phyloP scores from a whole-genome alignment of 2,888 invertebrate species.

The Drosophila mettleri region DNA sequence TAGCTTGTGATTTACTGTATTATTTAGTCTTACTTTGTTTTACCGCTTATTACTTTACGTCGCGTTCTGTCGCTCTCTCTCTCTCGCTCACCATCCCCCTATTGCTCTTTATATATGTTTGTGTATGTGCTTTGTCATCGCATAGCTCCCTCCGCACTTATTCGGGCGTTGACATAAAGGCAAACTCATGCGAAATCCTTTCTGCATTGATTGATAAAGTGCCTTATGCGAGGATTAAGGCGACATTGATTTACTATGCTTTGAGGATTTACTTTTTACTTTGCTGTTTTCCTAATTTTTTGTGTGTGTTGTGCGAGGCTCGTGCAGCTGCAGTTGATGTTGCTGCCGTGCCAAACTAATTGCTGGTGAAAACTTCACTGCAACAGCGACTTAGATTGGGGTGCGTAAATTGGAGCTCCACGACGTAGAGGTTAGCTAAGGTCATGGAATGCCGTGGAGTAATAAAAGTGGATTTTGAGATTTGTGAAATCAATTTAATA shows the following conservation, averaged over 20 bases:
- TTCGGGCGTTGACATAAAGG: constrained; percentile 68
- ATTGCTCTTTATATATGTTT: constrained; percentile 7
- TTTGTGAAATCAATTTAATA: not conserved
- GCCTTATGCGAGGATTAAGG: constrained; percentile 81
- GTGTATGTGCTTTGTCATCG: constrained; percentile 27
- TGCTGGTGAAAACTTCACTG: constrained; percentile 20
- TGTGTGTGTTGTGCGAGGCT: not conserved
- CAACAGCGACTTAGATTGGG: not conserved
- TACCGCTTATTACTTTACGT: constrained; percentile 77
- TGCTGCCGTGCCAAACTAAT: constrained; percentile 27
- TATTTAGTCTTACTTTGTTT: constrained; percentile 80
- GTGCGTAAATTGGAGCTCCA: not conserved
- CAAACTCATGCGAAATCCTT: constrained; percentile 74
- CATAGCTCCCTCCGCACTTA: constrained; percentile 4
- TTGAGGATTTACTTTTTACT: constrained; percentile 53
- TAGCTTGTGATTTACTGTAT: constrained; percentile 80
- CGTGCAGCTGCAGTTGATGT: constrained; percentile 25
- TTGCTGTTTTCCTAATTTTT: constrained; percentile 12
- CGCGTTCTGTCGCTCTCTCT: constrained; percentile 18
- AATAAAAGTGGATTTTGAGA: not conserved
- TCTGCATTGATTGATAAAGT: constrained; percentile 81
- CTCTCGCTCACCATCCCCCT: not conserved
- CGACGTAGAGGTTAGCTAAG: not conserved
- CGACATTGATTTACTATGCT: constrained; percentile 80
- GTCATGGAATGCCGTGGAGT: not conserved